phyloP scores from a whole-genome alignment of 2,888 invertebrate species.

The Tachina grossa region DNA sequence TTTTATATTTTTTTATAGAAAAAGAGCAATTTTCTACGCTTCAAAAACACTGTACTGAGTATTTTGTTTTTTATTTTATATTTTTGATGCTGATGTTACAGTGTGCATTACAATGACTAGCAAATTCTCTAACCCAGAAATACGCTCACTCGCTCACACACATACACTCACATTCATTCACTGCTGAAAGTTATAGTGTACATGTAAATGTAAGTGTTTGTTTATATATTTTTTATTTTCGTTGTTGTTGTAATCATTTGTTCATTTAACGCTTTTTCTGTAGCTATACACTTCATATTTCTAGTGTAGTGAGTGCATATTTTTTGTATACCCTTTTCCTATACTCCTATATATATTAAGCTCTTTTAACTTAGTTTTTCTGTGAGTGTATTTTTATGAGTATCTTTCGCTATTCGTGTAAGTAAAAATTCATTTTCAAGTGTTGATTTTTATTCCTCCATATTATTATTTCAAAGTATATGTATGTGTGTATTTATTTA shows the following conservation, averaged over 20 bases:
- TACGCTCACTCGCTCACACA: background rate
- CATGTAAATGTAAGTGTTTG: background rate
- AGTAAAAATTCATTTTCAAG: constrained; percentile 12
- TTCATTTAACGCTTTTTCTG: constrained; percentile 54
- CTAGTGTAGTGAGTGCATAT: background rate
- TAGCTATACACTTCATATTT: constrained; percentile 4
- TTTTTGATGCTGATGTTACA: constrained; percentile 5
- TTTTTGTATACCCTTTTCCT: constrained; percentile 5
- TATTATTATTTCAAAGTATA: background rate
- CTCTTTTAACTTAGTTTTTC: constrained; percentile 57
- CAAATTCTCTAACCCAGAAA: background rate
- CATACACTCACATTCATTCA: background rate
- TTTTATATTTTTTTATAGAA: too few relatives aligned
- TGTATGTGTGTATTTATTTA: background rate
- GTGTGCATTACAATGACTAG: background rate
- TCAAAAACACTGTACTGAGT: constrained; percentile 29
- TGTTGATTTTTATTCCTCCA: background rate
- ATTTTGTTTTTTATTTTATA: background rate
- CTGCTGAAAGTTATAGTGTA: background rate
- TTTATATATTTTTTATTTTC: background rate
- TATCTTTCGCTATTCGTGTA: constrained; percentile 29
- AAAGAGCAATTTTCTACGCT: too few relatives aligned
- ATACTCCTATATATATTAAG: background rate
- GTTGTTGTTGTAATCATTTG: constrained; percentile 52
- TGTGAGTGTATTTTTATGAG: constrained; percentile 38